Conservation (phyloP, 1,140 invertebrate species). For the Drosophila carrolli region DNA sequence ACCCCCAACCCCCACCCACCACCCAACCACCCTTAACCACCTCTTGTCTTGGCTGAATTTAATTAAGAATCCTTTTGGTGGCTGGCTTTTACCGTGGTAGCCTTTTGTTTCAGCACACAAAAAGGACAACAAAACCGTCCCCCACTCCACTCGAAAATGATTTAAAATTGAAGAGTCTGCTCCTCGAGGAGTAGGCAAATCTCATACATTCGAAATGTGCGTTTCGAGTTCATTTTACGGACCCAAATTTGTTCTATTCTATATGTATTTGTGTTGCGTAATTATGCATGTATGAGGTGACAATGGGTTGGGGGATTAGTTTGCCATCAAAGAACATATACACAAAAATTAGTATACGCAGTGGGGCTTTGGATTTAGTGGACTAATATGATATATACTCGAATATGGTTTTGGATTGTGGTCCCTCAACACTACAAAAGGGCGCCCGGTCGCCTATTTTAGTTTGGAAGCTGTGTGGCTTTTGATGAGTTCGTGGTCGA, state of each 20-base stretch:
- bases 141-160: conserved; percentile 45
- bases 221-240: conserved; percentile 30
- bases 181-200: conserved; percentile 18
- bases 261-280: conserved; percentile 42
- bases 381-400: conserved; percentile 14
- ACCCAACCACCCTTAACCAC: conserved; percentile 28
- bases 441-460: background rate
- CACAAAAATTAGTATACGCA: conserved; percentile 47
- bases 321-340: conserved; percentile 58
- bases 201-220: conserved; percentile 52
- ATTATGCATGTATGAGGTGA: conserved; percentile 48
- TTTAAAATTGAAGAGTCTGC: conserved; percentile 42
- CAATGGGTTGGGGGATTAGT: conserved; percentile 41
- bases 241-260: conserved; percentile 40
- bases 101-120: conserved; percentile 60
- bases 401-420: conserved; percentile 7
- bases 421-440: background rate
- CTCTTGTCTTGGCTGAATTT: conserved; percentile 70
- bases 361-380: background rate
- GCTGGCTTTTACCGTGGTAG: conserved; percentile 48
- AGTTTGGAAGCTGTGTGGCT: conserved; percentile 27
- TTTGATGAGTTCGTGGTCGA: conserved; percentile 43
- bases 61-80: conserved; percentile 76
- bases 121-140: conserved; percentile 60
- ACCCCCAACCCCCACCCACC: background rate